A percentile compares a stretch with the other conserved stretches of the same genome.
These are phyloP conservation scores for Tetraneura akinire DNA, from an alignment of 1,140 invertebrate species.

Conservation along the genomic window DNA sequence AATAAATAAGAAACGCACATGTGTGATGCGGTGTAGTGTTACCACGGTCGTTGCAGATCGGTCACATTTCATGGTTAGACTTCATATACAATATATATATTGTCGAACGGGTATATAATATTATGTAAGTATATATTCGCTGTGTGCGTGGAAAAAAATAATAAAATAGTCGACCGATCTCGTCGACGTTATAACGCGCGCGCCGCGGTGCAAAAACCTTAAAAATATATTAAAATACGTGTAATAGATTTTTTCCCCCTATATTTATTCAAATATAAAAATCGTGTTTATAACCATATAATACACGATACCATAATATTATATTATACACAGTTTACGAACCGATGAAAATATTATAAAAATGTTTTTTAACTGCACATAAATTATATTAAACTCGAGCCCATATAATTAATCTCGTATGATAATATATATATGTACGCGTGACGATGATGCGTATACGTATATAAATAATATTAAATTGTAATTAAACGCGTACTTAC, in stretches of 20 bases:
- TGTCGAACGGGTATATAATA: too few relatives aligned
- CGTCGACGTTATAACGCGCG: too few relatives aligned
- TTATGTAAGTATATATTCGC: background rate
- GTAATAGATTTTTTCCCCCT: constrained; percentile 2
- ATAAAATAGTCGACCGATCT: constrained; percentile 20
- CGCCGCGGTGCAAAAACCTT: constrained; percentile 33
- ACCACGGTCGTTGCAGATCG: constrained; percentile 40
- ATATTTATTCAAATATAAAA: background rate
- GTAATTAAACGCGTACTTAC: constrained; percentile 75
- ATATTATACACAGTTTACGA: too few relatives aligned
- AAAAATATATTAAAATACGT: constrained; percentile 26
- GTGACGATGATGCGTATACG: too few relatives aligned
- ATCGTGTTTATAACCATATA: constrained; percentile 1
- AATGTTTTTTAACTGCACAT: constrained; percentile 6
- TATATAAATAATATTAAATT: too few relatives aligned
- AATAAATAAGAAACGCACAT: constrained; percentile 29
- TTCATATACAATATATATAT: background rate
- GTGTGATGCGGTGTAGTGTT: constrained; percentile 16
- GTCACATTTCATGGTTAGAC: constrained; percentile 46
- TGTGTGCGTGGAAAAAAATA: constrained; percentile 1
- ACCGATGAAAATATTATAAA: background rate
- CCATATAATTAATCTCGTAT: constrained; percentile 5
- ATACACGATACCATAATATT: too few relatives aligned
- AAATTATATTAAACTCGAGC: constrained; percentile 8
- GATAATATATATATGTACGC: background rate